These are phyloP conservation scores for Sylvietta virens DNA, from an alignment of 2,113 vertebrate species.

Conservation along the genomic window DNA sequence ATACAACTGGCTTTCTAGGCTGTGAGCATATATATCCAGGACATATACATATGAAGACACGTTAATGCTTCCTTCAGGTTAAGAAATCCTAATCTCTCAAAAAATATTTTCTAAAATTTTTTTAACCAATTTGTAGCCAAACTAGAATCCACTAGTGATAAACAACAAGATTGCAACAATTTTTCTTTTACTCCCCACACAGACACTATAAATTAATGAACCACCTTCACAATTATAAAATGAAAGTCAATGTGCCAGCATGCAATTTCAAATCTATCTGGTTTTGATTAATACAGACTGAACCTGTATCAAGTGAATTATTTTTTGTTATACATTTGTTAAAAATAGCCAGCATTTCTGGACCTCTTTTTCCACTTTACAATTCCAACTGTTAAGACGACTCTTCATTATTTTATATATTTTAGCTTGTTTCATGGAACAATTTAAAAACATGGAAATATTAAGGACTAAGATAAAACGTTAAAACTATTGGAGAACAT, in stretches of 20 bases:
- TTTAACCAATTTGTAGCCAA: background rate
- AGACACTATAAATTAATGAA: background rate
- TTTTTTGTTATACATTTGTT: background rate
- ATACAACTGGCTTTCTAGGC: background rate
- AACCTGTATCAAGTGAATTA: background rate
- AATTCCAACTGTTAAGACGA: background rate
- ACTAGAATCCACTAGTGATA: background rate
- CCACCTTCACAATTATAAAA: background rate
- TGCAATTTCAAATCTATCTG: background rate
- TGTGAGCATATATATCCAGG: accelerated
- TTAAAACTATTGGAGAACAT: background rate
- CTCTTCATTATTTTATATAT: background rate
- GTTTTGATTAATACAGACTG: background rate
- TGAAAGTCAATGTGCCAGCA: background rate
- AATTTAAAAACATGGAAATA: background rate
- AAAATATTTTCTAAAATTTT: background rate
- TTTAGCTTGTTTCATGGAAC: background rate
- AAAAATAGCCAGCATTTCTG: background rate
- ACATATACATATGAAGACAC: background rate
- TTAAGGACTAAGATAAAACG: background rate
- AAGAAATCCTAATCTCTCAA: background rate
- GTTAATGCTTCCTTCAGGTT: background rate
- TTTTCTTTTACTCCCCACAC: background rate
- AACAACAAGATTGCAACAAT: background rate
- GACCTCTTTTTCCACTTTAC: background rate